A percentile compares a stretch with the other conserved stretches of the same genome.
phyloP scores from a whole-genome alignment of 2,888 invertebrate genomes.

The Leptogaster cylindrica region DNA sequence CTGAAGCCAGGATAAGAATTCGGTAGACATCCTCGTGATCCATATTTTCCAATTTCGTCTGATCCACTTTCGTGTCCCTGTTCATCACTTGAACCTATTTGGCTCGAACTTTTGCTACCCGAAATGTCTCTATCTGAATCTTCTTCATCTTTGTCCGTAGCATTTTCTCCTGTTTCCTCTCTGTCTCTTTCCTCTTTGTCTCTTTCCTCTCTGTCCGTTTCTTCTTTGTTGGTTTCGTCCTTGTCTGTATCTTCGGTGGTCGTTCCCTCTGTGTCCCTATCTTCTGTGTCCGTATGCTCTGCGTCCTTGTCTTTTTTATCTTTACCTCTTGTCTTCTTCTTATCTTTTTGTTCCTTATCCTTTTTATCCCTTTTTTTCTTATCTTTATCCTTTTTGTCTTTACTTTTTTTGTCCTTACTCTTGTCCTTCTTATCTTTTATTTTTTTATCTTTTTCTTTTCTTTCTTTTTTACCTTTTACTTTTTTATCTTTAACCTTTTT shows the following conservation, averaged over 20 bases:
- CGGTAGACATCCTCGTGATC: conserved; percentile 49
- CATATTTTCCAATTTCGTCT: conserved; percentile 29
- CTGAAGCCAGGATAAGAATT: conserved; percentile 56
- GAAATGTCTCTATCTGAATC: not conserved
- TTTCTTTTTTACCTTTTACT: not conserved
- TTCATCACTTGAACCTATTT: not conserved
- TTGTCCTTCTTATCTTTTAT: conserved; percentile 3
- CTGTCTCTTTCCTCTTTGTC: not conserved
- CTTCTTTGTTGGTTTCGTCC: not conserved
- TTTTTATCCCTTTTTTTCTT: not conserved
- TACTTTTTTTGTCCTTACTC: not conserved
- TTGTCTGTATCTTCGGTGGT: not conserved
- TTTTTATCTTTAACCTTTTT: not conserved
- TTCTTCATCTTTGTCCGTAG: not conserved
- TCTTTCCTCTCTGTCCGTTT: not conserved
- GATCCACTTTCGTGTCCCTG: conserved; percentile 31
- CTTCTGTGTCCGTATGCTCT: not conserved
- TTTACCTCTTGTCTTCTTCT: not conserved
- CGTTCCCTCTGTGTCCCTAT: not conserved
- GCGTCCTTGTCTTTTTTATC: not conserved
- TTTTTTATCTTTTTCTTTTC: conserved; percentile 1
- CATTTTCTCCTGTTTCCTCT: not conserved
- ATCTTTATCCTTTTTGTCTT: not conserved
- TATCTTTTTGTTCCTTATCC: not conserved
- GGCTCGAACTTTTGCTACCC: not conserved